Base-by-base conservation (phyloP, 1,140 invertebrate species). In the Eciton burchellii region DNA sequence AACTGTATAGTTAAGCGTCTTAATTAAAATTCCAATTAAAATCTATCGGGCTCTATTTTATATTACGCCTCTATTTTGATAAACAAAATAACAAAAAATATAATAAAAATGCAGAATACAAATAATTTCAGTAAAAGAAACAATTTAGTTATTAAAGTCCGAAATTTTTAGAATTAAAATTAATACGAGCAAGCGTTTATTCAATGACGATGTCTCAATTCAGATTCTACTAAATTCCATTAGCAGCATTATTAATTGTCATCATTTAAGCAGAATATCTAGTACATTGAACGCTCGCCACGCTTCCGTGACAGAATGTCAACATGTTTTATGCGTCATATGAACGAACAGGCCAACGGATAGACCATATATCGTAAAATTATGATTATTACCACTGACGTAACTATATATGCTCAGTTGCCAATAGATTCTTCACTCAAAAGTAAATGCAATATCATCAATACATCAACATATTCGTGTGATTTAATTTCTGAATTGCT, bases 261-360 rank as follows among this genome's bases (percentile, higher is more conserved):
- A 29, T 56, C 47, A 43, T 6, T 77, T n/a, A 66, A 43, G 47
- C 49, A 16, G 41, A 77, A 56, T 68, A 68, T 43, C 21, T 35
- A n/a, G 24, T 65, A 11, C 52, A 21, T 26, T 56, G 12, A 54
- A 56, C 77, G 24, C 35, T 14, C 41, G 9, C 9, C 26, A 35
- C 11, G 65, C 72, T 86, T 79, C 60, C 72, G 52, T 83, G 73
- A 35, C 62, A 56, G 49, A 45, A 43, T 83, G 72, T 86, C 85
- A 83, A 60, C 60, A 79, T 86, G 79, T 65, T 82, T 73, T 86
- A 83, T 57, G 54, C 77, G 85, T 87, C 73, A 87, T 35, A 6
- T 35, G 35, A 74, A 21, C 6, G 24, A 0, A 62, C 59, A 70
- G 14, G 19, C n/a, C 16, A 35, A 29, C 52, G 29, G 68, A 43